phyloP scores from a whole-genome alignment of 2,888 invertebrate genomes.

The Lasioglossum malachurum region DNA sequence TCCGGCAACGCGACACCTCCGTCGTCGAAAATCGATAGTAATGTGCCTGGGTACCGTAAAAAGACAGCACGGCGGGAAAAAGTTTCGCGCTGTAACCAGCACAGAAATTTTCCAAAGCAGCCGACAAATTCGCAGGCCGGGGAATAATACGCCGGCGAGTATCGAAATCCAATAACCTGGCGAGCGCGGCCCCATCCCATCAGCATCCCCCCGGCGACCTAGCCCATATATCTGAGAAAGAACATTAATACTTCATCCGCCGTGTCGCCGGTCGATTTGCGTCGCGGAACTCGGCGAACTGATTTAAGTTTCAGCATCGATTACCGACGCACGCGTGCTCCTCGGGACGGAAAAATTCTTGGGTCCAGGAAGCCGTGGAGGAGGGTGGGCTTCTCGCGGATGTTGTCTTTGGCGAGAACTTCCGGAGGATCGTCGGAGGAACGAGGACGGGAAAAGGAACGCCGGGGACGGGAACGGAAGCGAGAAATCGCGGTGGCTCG shows the following conservation, averaged over 20 bases:
- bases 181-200: slow-evolving; percentile 13
- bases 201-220: slow-evolving; percentile 5
- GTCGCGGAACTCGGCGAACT: slow-evolving; percentile 46
- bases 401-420: background rate
- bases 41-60: background rate
- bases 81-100: slow-evolving; percentile 9
- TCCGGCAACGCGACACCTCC: background rate
- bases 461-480: slow-evolving; percentile 24
- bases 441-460: background rate
- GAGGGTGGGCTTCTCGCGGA: background rate
- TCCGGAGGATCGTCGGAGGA: background rate
- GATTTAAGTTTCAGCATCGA: slow-evolving; percentile 57
- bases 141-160: slow-evolving; percentile 51
- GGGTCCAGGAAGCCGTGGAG: background rate
- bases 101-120: slow-evolving; percentile 42
- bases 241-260: slow-evolving; percentile 59
- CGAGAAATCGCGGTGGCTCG: slow-evolving; percentile 46
- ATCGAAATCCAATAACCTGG: slow-evolving; percentile 55
- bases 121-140: slow-evolving; percentile 40
- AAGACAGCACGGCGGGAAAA: background rate
- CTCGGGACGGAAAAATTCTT: background rate
- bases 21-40: slow-evolving; percentile 2
- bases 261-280: slow-evolving; percentile 49
- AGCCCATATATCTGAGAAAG: slow-evolving; percentile 52
- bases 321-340: slow-evolving; percentile 31